Conservation (phyloP, 2,888 invertebrate genomes). For the Tetragnatha montana region DNA sequence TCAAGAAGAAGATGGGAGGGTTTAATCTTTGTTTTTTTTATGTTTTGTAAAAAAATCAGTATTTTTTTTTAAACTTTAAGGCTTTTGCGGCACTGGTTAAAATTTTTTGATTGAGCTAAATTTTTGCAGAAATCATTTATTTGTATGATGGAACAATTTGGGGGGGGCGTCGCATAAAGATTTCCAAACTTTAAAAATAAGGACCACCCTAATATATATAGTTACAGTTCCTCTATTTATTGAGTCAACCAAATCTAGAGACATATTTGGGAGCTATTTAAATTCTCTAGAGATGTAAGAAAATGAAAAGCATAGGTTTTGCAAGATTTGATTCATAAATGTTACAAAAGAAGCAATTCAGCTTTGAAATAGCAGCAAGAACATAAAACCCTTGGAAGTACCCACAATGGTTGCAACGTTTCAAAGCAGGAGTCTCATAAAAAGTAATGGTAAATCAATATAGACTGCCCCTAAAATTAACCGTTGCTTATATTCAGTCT, state of each 20-base stretch:
- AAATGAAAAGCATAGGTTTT: neutral
- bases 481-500: neutral
- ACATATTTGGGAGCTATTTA: neutral
- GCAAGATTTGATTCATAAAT: neutral
- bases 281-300: neutral
- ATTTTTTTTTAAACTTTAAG: no score
- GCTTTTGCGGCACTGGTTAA: no score
- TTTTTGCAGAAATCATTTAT: no score
- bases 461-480: conserved; percentile 18
- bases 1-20: no score
- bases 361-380: conserved; percentile 31
- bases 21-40: no score
- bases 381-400: conserved; percentile 13
- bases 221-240: no score
- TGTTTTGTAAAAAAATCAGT: no score
- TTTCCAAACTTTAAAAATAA: no score
- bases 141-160: no score
- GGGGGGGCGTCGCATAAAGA: no score
- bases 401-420: neutral
- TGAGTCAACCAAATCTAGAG: neutral
- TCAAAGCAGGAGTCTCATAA: conserved; percentile 14
- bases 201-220: no score
- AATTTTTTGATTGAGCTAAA: no score
- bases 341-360: neutral
- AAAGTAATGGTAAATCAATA: conserved; percentile 45